phyloP scores from a whole-genome alignment of 2,113 vertebrate genomes.

The Azemiops feae region DNA sequence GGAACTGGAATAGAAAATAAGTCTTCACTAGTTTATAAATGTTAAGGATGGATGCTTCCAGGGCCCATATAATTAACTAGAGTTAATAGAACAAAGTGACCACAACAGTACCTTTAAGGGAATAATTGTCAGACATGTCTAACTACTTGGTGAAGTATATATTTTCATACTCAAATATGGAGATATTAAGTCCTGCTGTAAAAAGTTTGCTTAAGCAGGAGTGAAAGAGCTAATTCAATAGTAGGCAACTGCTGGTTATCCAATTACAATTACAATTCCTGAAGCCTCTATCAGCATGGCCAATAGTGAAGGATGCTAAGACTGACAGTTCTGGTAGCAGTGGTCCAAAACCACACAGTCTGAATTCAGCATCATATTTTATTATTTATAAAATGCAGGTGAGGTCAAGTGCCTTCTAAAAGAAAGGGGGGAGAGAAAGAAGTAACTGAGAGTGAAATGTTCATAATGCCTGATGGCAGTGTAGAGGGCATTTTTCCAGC shows the following conservation, averaged over 20 bases:
- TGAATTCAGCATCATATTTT: neutral
- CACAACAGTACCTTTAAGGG: conserved; percentile 6
- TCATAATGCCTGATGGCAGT: neutral
- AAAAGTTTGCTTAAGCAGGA: neutral
- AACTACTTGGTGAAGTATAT: conserved; percentile 20
- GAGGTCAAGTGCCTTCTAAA: neutral
- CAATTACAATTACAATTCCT: neutral
- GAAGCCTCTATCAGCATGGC: neutral
- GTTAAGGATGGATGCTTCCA: conserved; percentile 49
- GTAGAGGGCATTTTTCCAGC: neutral
- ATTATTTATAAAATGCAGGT: neutral
- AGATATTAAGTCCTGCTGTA: neutral
- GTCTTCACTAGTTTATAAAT: conserved; percentile 48
- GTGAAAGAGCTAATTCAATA: conserved; percentile 21
- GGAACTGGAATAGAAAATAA: conserved; percentile 37
- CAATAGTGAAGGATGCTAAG: neutral
- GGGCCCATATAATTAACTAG: conserved; percentile 37
- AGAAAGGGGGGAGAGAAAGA: neutral
- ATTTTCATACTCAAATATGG: neutral
- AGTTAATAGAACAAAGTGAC: conserved; percentile 18
- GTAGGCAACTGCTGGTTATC: neutral
- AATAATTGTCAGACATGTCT: conserved; percentile 7
- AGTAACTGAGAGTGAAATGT: neutral
- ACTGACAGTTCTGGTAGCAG: neutral
- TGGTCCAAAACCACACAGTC: neutral